Base-by-base conservation (phyloP, 2,888 invertebrate species). In the Busseola fusca region DNA sequence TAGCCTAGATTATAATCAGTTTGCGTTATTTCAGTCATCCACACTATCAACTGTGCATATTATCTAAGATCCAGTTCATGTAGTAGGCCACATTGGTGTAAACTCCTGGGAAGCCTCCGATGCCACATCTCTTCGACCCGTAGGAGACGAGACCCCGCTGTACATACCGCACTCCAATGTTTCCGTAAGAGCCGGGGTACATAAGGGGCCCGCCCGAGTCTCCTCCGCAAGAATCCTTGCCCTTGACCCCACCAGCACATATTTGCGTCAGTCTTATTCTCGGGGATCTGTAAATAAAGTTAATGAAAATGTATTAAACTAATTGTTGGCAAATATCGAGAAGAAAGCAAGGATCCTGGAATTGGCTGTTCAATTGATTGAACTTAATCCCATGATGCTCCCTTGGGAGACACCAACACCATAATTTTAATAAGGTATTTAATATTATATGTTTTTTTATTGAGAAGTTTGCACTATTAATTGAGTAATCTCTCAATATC, bases 121-220 rank as follows among this genome's bases (percentile, higher is more conserved):
- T 83, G 0, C 96, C 96, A 80, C 97, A 97, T 3, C 92, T 87
- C 76, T 93, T 94, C 6, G 96, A 92, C 2, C 97, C 97, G 74
- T 94, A 96, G 1, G 96, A 96, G 4, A 97, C 96, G 16, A 97
- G 89, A 0, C 97, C 97, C 62, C 96, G 94, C 82, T 97, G 97
- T 21, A 97, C 92, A 81, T 95, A 96, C 62, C 96, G 93, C 5
- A 91, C 76, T 1, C 95, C 95, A 1, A 85, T 85, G 0, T 89
- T 83, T 1, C 89, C 89, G 37, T 90, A 79, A 7, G 80, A 80
- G 0, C 93, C 92, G 0, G 93, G 91, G 64, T 91, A 92, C 88
- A 95, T 90, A 9, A 97, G 93, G 0, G 97, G 97, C 0, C 97
- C 97, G 0, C 97, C 97, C 21, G 97, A 97, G 85, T 97, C 97